These are phyloP conservation scores for Diorhabda sublineata DNA, from an alignment of 1,140 invertebrate genomes.

Conservation along the genomic window DNA sequence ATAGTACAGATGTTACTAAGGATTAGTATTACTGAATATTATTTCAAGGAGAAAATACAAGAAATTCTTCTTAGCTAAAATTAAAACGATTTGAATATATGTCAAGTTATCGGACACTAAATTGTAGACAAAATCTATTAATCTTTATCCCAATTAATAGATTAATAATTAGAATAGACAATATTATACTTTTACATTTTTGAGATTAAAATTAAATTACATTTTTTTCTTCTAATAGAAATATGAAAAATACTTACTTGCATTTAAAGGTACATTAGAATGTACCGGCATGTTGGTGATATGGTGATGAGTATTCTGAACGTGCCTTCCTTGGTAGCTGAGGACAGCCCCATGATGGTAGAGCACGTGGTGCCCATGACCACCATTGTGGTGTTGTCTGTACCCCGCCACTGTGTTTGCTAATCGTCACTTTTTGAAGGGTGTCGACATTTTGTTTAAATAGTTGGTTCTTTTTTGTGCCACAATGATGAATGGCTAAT, in stretches of 20 bases:
- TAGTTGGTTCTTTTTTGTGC: not conserved
- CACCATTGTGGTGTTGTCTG: conserved; percentile 43
- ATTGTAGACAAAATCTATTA: too few relatives aligned
- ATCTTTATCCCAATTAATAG: too few relatives aligned
- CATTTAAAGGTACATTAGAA: conserved; percentile 42
- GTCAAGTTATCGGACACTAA: too few relatives aligned
- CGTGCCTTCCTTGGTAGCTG: conserved; percentile 41
- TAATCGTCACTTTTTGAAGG: conserved; percentile 31
- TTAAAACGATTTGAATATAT: too few relatives aligned
- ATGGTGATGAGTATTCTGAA: conserved; percentile 38
- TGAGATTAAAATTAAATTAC: too few relatives aligned
- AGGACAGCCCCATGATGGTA: conserved; percentile 42
- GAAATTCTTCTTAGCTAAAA: too few relatives aligned
- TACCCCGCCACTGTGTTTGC: conserved; percentile 44
- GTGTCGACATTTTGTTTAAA: not conserved
- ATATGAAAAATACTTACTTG: conserved; percentile 39
- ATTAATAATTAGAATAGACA: too few relatives aligned
- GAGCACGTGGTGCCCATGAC: conserved; percentile 42
- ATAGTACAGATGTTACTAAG: too few relatives aligned
- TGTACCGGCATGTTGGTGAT: conserved; percentile 36
- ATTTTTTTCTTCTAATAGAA: too few relatives aligned
- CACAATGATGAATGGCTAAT: not conserved
- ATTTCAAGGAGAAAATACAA: too few relatives aligned
- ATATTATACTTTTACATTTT: too few relatives aligned
- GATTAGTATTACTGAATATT: too few relatives aligned